phyloP scores from a whole-genome alignment of 2,113 vertebrate species.

The Sinocyclocheilus rhinocerous region DNA sequence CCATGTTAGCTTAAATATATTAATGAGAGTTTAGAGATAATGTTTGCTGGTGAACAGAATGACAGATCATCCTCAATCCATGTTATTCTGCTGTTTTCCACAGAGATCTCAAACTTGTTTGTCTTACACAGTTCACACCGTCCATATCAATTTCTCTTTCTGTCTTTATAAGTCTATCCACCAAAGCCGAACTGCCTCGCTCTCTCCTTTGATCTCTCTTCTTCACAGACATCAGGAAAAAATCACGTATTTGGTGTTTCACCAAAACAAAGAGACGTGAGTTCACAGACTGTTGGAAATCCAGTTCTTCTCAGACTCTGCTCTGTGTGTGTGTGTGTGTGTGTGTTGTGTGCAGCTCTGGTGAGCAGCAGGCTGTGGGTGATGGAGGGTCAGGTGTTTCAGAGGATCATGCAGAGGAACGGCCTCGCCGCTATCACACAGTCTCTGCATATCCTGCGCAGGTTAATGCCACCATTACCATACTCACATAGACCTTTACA shows the following conservation, averaged over 20 bases:
- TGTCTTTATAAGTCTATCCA: conserved; percentile 22
- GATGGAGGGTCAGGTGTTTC: conserved; percentile 74
- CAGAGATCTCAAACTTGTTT: background rate
- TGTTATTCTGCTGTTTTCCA: conserved; percentile 12
- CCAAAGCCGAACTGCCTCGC: background rate
- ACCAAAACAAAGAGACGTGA: background rate
- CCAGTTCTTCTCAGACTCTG: background rate
- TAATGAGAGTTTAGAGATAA: background rate
- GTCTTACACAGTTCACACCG: background rate
- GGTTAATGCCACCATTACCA: conserved; percentile 59
- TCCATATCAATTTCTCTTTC: background rate
- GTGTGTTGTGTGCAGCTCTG: conserved; percentile 62
- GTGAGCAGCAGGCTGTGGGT: conserved; percentile 75
- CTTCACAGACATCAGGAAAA: background rate
- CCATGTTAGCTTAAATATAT: background rate
- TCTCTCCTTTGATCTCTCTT: conserved; percentile 24
- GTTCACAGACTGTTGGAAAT: background rate
- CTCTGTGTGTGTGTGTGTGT: background rate
- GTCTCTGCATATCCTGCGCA: conserved; percentile 71
- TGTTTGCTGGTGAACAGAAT: background rate
- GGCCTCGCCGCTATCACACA: conserved; percentile 65
- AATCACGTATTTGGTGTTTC: background rate
- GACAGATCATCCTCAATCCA: background rate
- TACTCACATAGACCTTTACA: background rate
- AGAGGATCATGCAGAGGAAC: conserved; percentile 69